Percentiles rank a stretch among this genome's conserved stretches.
These are phyloP conservation scores for Amiota communis DNA, from an alignment of 2,888 invertebrate genomes.

Conservation along the genomic window DNA sequence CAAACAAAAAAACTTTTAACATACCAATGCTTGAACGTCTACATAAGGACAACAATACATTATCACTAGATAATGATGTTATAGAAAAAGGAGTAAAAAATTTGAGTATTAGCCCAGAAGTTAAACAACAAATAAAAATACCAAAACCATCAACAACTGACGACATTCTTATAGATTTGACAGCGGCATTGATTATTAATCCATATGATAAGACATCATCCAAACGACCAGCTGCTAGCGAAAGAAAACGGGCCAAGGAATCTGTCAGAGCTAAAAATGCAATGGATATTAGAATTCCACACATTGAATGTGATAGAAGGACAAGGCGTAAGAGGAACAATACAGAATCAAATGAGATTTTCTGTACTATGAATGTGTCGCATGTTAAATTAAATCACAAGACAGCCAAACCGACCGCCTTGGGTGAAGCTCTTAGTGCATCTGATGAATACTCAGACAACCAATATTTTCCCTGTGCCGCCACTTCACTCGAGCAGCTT, in stretches of 20 bases:
- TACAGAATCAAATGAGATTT: slow-evolving; percentile 40
- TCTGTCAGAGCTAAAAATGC: slow-evolving; percentile 27
- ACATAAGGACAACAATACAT: not conserved
- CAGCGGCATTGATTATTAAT: slow-evolving; percentile 56
- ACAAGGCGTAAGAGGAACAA: slow-evolving; percentile 29
- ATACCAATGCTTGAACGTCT: slow-evolving; percentile 51
- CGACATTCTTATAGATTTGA: slow-evolving; percentile 61
- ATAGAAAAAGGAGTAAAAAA: slow-evolving; percentile 37
- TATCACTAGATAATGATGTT: no score
- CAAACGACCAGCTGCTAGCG: slow-evolving; percentile 20
- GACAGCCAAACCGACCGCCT: slow-evolving; percentile 47
- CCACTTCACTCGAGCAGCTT: slow-evolving; percentile 35
- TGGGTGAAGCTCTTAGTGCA: slow-evolving; percentile 36
- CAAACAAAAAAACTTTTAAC: slow-evolving; percentile 35
- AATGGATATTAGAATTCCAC: slow-evolving; percentile 51
- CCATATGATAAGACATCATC: slow-evolving; percentile 48
- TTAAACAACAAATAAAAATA: slow-evolving; percentile 32
- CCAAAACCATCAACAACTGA: not conserved
- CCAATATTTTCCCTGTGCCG: slow-evolving; percentile 45
- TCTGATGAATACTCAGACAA: not conserved
- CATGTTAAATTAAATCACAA: slow-evolving; percentile 22
- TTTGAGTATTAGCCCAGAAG: slow-evolving; percentile 40
- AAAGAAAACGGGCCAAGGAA: not conserved
- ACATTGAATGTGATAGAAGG: slow-evolving; percentile 55
- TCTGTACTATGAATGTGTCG: slow-evolving; percentile 41